Conservation (phyloP, 2,113 vertebrate genomes). For the Neofelis nebulosa region DNA sequence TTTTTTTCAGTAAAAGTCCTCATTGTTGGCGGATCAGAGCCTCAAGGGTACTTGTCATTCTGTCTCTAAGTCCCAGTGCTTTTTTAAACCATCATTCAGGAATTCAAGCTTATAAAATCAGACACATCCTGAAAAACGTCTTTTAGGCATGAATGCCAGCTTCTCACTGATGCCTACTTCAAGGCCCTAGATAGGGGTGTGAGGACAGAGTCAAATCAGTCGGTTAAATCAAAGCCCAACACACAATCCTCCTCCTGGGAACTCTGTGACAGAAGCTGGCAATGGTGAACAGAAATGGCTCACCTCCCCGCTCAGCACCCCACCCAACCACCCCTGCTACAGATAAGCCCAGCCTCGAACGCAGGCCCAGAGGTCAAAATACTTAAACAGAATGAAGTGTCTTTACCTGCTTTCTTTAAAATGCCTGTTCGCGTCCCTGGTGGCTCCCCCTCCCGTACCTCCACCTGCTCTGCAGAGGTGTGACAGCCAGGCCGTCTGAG, state of each 20-base stretch:
- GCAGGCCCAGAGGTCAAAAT: background rate
- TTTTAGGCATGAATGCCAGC: slow-evolving; percentile 33
- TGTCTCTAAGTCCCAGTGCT: slow-evolving; percentile 37
- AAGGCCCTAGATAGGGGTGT: slow-evolving; percentile 1
- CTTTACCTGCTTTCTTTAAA: background rate
- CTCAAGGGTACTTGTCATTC: slow-evolving; percentile 2
- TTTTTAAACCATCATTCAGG: slow-evolving; percentile 73
- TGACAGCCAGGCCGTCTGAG: background rate
- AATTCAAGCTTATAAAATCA: slow-evolving; percentile 64
- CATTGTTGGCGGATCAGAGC: slow-evolving; percentile 78
- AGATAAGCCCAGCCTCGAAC: background rate
- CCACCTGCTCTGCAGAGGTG: too few species aligned
- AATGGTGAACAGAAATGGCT: accelerated
- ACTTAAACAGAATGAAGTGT: background rate
- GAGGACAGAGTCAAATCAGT: background rate
- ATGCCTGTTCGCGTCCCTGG: background rate
- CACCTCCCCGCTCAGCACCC: background rate
- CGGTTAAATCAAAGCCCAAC: background rate
- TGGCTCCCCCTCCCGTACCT: too few species aligned
- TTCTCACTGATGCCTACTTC: background rate
- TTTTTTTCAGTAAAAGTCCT: slow-evolving; percentile 80
- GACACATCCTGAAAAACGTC: slow-evolving; percentile 47
- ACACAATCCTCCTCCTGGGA: background rate
- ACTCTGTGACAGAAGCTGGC: background rate
- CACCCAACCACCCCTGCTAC: too few species aligned